Evolutionary conservation across 2,113 vertebrate species (phyloP).

Genomic region (Circaetus gallicus): DNA sequence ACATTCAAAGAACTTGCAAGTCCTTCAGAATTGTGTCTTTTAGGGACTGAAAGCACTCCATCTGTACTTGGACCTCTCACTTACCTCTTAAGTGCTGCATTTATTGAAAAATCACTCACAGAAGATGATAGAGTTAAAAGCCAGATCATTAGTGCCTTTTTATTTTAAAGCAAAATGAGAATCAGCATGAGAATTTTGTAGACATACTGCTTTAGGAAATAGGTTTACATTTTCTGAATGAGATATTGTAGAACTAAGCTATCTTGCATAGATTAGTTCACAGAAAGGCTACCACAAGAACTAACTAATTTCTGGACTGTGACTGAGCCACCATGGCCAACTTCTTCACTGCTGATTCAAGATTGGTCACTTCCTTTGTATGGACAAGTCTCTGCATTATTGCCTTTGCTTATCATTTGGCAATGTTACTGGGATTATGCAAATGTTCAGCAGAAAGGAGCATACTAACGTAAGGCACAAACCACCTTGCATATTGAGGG

Average conservation of each 20-base stretch:
- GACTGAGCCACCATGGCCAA: background rate
- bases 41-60: background rate
- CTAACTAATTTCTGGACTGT: background rate
- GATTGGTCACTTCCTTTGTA: background rate
- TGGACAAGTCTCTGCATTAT: background rate
- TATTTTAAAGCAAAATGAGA: background rate
- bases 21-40: background rate
- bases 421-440: background rate
- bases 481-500: background rate
- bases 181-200: background rate
- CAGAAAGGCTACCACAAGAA: background rate
- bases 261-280: background rate
- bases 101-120: background rate
- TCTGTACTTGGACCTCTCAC: background rate
- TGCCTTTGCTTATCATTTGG: background rate
- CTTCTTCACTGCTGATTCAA: background rate
- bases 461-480: background rate
- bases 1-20: background rate
- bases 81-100: background rate
- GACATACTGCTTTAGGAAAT: background rate
- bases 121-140: background rate
- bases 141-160: background rate
- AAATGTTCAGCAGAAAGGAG: background rate
- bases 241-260: background rate
- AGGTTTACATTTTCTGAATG: background rate